Percentiles rank a stretch among this genome's conserved stretches.
phyloP scores from a whole-genome alignment of 2,888 invertebrate species.

The Lymantria monacha region DNA sequence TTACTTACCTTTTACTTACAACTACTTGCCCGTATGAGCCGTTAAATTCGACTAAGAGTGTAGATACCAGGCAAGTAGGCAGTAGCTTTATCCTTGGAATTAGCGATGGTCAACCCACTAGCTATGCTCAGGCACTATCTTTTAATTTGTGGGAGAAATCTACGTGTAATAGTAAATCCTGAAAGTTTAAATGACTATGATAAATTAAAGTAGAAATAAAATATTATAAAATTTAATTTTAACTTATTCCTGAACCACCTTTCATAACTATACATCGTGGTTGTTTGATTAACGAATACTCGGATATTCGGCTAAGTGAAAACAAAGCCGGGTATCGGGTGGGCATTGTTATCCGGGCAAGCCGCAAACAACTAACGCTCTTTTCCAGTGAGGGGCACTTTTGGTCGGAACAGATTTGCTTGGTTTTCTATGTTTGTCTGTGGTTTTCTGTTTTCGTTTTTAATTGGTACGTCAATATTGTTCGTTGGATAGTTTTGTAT shows the following conservation, averaged over 20 bases:
- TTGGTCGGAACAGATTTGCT: slow-evolving; percentile 29
- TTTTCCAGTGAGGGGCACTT: slow-evolving; percentile 16
- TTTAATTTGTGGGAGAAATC: too few species aligned
- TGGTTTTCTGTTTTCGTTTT: slow-evolving; percentile 9
- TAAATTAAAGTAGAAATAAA: too few species aligned
- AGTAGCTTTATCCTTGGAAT: too few species aligned
- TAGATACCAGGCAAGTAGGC: too few species aligned
- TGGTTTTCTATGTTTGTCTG: slow-evolving; percentile 21
- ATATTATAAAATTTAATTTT: not conserved
- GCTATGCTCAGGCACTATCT: too few species aligned
- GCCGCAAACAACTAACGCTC: slow-evolving; percentile 51
- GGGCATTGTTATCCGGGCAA: slow-evolving; percentile 59
- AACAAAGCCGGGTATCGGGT: slow-evolving; percentile 55
- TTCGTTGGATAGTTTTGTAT: not conserved
- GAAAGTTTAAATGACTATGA: too few species aligned
- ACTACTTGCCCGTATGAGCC: too few species aligned
- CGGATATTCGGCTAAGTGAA: slow-evolving; percentile 55
- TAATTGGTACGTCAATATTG: slow-evolving; percentile 17
- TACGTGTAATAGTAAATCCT: too few species aligned
- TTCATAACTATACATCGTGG: slow-evolving; percentile 1
- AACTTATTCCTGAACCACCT: slow-evolving; percentile 2
- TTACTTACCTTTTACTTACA: too few species aligned
- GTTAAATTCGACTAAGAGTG: too few species aligned
- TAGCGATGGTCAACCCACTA: too few species aligned
- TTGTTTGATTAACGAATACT: slow-evolving; percentile 56